These are phyloP conservation scores for Vandiemenella viatica DNA, from an alignment of 2,888 invertebrate genomes.

Conservation along the genomic window DNA sequence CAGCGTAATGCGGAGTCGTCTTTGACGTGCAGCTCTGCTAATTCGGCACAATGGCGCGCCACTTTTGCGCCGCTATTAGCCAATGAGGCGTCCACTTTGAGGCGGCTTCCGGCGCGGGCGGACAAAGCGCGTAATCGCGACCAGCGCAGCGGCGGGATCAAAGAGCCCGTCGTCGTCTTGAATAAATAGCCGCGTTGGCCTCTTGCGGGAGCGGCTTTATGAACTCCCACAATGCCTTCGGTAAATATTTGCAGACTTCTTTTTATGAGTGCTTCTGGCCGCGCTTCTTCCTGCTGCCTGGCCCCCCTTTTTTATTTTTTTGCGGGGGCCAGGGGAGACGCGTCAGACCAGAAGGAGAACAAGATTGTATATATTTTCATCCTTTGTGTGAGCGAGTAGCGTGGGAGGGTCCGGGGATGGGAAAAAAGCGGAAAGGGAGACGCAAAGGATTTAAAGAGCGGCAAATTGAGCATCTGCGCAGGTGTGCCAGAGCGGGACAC, in stretches of 20 bases:
- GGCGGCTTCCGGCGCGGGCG: not conserved
- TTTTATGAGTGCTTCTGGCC: conserved; percentile 1
- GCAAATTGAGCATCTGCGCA: not conserved
- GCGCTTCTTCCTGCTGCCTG: not conserved
- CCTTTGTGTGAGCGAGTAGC: not conserved
- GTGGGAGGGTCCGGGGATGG: too few relatives aligned
- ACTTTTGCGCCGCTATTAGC: too few relatives aligned
- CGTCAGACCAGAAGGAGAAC: not conserved
- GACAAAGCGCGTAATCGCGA: too few relatives aligned
- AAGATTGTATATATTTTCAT: not conserved
- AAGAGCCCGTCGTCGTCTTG: too few relatives aligned
- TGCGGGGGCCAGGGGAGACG: not conserved
- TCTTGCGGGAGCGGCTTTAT: conserved; percentile 9
- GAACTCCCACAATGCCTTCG: conserved; percentile 15
- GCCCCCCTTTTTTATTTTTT: too few relatives aligned
- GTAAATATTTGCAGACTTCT: conserved; percentile 16
- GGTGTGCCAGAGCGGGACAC: too few relatives aligned
- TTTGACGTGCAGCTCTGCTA: too few relatives aligned
- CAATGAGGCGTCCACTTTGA: not conserved
- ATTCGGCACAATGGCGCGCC: not conserved
- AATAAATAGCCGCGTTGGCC: not conserved
- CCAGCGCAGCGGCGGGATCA: too few relatives aligned
- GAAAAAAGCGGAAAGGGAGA: too few relatives aligned
- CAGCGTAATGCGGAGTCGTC: too few relatives aligned
- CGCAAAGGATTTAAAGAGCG: conserved; percentile 9